These are phyloP conservation scores for Ondatra zibethicus DNA, from an alignment of 2,113 vertebrate genomes.

Conservation along the genomic window DNA sequence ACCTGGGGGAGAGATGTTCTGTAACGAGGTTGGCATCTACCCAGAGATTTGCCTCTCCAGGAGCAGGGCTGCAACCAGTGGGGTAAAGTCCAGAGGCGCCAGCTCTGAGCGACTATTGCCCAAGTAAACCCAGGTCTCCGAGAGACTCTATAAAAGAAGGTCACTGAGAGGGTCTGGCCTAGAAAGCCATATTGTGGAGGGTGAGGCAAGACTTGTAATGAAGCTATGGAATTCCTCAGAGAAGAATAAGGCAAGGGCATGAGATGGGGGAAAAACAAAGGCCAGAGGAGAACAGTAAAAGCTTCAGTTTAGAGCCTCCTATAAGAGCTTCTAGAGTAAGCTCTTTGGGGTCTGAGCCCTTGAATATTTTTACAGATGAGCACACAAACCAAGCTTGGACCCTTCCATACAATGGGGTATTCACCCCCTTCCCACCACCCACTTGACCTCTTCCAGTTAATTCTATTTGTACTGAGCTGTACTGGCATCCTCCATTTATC, in stretches of 20 bases:
- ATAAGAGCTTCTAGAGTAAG: not conserved
- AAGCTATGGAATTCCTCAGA: not conserved
- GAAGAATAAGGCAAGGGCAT: not conserved
- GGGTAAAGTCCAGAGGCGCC: not conserved
- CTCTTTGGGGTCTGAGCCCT: too few species aligned
- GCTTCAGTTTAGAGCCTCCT: not conserved
- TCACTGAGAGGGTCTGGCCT: not conserved
- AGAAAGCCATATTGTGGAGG: not conserved
- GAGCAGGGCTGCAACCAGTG: not conserved
- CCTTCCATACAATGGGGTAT: not conserved
- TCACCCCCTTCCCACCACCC: not conserved
- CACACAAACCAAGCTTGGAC: not conserved
- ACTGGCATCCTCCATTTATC: not conserved
- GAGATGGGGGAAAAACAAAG: not conserved
- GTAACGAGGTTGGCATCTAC: constrained; percentile 1
- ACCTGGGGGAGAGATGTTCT: not conserved
- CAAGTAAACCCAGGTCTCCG: not conserved
- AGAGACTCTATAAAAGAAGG: not conserved
- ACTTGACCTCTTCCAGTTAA: not conserved
- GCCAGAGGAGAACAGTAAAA: not conserved
- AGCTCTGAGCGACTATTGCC: not conserved
- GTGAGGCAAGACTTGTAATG: not conserved
- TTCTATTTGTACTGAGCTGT: too few species aligned
- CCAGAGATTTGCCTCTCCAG: not conserved
- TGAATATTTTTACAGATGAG: not conserved